Evolutionary conservation across 2,113 vertebrate species (phyloP).

Genomic region (Nyctibius bracteatus): DNA sequence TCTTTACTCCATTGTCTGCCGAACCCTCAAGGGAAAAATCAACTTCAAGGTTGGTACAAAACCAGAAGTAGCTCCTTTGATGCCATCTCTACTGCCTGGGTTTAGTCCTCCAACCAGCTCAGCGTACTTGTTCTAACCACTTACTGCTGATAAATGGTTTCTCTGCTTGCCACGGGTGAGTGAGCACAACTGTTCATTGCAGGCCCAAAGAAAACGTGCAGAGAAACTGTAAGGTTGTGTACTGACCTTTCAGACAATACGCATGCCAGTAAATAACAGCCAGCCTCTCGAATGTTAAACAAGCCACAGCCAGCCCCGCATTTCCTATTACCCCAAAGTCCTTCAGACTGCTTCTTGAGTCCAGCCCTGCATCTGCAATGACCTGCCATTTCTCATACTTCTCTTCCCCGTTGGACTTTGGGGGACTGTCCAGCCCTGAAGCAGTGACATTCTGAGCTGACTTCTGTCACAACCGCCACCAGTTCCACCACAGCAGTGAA

Average conservation of each 20-base stretch:
- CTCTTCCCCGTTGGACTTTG: rapidly evolving
- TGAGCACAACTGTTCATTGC: neutral
- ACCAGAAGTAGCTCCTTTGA: neutral
- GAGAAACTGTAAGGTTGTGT: neutral
- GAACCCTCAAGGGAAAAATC: neutral
- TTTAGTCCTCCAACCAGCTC: neutral
- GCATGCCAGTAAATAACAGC: conserved; percentile 3
- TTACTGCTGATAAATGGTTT: neutral
- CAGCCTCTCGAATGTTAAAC: neutral
- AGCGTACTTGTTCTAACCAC: neutral
- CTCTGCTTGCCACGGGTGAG: neutral
- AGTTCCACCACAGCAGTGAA: neutral
- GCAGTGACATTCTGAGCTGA: neutral
- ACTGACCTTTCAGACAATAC: conserved; percentile 46
- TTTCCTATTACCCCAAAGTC: conserved; percentile 1
- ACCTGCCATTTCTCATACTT: neutral
- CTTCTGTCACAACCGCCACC: neutral
- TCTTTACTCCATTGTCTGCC: neutral
- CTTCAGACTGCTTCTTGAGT: neutral
- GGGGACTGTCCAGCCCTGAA: neutral
- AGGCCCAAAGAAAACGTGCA: neutral
- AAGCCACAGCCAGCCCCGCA: neutral
- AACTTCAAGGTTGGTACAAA: neutral
- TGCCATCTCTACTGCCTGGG: neutral
- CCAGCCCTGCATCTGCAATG: neutral